Conservation (phyloP, 2,113 vertebrate species). For the Puffinus mauretanicus region DNA sequence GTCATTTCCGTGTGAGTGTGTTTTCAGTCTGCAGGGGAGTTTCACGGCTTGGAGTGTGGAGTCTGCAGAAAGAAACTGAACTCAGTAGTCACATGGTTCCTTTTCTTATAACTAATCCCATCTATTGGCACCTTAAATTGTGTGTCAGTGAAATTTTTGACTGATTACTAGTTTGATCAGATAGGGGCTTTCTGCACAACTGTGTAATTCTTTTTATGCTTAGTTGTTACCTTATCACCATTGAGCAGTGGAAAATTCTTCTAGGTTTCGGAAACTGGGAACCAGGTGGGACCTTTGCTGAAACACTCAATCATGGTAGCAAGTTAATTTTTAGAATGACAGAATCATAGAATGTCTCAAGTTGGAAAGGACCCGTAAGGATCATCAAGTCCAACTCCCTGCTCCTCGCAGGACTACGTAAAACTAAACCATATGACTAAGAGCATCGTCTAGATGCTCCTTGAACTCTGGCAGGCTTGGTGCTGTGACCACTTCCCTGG, state of each 20-base stretch:
- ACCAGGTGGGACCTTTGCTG: neutral
- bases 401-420: no score
- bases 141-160: neutral
- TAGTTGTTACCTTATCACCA: neutral
- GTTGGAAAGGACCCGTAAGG: neutral
- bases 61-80: neutral
- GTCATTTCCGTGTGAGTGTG: neutral
- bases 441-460: neutral
- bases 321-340: neutral
- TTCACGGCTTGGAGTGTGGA: neutral
- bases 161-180: constrained; percentile 9
- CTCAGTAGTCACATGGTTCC: neutral
- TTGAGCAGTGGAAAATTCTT: neutral
- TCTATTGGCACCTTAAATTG: neutral
- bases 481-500: neutral
- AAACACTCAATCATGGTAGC: neutral
- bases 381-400: neutral
- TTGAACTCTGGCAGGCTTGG: neutral
- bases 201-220: neutral
- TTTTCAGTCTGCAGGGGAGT: neutral
- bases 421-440: neutral
- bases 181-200: neutral
- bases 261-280: neutral
- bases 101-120: neutral
- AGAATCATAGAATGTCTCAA: neutral